Evolutionary conservation across 2,113 vertebrate genomes (phyloP).

Genomic region (Stegastes partitus): DNA sequence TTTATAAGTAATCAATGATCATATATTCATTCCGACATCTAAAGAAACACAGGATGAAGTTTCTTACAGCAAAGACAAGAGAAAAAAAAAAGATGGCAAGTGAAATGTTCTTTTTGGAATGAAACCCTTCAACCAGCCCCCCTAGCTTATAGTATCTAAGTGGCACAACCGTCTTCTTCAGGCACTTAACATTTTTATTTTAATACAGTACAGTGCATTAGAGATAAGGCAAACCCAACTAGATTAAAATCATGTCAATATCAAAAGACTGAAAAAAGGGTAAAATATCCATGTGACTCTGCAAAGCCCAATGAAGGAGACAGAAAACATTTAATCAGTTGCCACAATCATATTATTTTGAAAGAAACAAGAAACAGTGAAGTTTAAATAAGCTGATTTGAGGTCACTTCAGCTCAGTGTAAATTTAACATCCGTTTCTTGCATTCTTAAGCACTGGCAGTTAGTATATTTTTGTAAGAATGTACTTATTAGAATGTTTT

Average conservation of each 20-base stretch:
- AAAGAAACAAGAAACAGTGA: constrained; percentile 16
- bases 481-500: background rate
- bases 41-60: constrained; percentile 11
- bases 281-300: constrained; percentile 14
- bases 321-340: constrained; percentile 14
- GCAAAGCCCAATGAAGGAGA: background rate
- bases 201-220: constrained; percentile 31
- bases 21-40: constrained; percentile 41
- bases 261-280: constrained; percentile 6
- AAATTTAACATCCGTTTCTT: constrained; percentile 30
- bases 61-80: constrained; percentile 49
- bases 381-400: constrained; percentile 13
- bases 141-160: constrained; percentile 4
- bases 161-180: constrained; percentile 7
- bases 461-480: constrained; percentile 17
- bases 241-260: constrained; percentile 41
- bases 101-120: constrained; percentile 32
- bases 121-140: constrained; percentile 18
- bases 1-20: constrained; percentile 43
- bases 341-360: constrained; percentile 13
- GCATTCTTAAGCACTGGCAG: constrained; percentile 13
- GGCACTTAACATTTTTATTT: constrained; percentile 33
- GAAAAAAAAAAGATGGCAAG: constrained; percentile 9
- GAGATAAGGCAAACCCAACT: constrained; percentile 8
- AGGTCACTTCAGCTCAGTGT: constrained; percentile 19